phyloP scores from a whole-genome alignment of 2,113 vertebrate genomes.

The Chitala chitala region DNA sequence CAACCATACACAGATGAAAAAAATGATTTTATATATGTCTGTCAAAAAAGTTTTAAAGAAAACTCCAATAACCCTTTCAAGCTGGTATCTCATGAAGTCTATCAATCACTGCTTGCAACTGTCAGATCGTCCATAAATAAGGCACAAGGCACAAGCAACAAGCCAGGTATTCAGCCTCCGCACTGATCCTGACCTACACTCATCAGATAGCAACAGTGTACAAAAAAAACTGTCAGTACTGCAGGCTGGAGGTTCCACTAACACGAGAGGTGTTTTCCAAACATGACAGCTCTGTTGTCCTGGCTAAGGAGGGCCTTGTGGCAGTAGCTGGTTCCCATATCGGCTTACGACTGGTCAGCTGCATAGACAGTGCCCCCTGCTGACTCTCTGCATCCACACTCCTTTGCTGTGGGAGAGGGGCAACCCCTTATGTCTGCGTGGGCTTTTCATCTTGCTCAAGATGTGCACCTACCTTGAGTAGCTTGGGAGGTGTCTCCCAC shows the following conservation, averaged over 20 bases:
- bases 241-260: not conserved
- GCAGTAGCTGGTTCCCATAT: not conserved
- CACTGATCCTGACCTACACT: not conserved
- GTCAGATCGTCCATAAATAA: too few relatives aligned
- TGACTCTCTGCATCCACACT: not conserved
- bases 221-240: not conserved
- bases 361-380: not conserved
- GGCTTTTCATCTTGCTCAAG: not conserved
- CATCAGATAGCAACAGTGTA: not conserved
- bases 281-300: not conserved
- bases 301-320: too few relatives aligned
- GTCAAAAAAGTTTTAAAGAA: not conserved
- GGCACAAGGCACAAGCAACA: not conserved
- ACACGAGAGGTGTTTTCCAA: not conserved
- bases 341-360: not conserved
- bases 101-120: too few relatives aligned
- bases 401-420: not conserved
- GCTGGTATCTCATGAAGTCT: not conserved
- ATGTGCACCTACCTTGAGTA: not conserved
- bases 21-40: too few relatives aligned
- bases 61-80: not conserved
- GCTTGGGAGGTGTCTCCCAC: slow-evolving; percentile 17
- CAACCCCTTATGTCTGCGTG: not conserved
- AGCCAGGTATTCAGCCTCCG: not conserved
- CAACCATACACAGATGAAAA: too few relatives aligned